These are phyloP conservation scores for Macrostomum lignano DNA, from an alignment of 1,140 invertebrate genomes.

Conservation along the genomic window DNA sequence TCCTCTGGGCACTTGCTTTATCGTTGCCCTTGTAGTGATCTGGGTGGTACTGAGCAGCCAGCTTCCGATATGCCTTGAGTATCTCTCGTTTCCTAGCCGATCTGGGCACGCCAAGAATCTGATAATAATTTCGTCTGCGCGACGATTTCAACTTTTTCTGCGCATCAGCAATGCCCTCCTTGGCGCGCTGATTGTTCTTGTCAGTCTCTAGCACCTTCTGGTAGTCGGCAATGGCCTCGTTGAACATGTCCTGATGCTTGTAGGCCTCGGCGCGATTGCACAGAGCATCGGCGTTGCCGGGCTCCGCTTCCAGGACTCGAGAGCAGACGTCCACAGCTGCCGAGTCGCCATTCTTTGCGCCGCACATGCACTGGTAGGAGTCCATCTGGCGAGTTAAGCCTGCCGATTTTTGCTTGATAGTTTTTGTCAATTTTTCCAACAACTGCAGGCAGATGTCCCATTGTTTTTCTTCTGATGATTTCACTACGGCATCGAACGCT, in stretches of 20 bases:
- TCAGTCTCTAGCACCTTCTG: conserved; percentile 59
- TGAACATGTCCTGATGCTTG: conserved; percentile 2
- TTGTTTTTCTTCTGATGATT: conserved; percentile 37
- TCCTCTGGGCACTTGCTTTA: conserved; percentile 80
- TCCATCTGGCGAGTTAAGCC: conserved; percentile 45
- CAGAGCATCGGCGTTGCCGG: conserved; percentile 39
- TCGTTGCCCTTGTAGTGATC: conserved; percentile 71
- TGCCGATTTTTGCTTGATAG: conserved; percentile 28
- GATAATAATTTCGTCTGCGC: conserved; percentile 83
- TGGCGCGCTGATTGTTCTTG: conserved; percentile 44
- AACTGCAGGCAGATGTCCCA: conserved; percentile 44
- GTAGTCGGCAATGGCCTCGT: conserved; percentile 49
- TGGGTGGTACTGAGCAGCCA: conserved; percentile 92
- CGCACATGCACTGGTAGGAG: conserved; percentile 27
- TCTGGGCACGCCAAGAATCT: conserved; percentile 59
- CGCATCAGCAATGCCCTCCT: conserved; percentile 56
- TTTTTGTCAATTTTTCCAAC: conserved; percentile 37
- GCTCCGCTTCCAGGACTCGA: conserved; percentile 43
- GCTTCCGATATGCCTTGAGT: conserved; percentile 75
- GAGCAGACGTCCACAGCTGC: conserved; percentile 45
- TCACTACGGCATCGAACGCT: conserved; percentile 42
- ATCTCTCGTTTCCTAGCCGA: conserved; percentile 68
- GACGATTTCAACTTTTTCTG: conserved; percentile 75
- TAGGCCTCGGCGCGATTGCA: conserved; percentile 64
- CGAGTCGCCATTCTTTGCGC: too few species aligned